Base-by-base conservation (phyloP, 37 sponge, comb jelly and placozoan genomes). In the Ianthella basta region DNA sequence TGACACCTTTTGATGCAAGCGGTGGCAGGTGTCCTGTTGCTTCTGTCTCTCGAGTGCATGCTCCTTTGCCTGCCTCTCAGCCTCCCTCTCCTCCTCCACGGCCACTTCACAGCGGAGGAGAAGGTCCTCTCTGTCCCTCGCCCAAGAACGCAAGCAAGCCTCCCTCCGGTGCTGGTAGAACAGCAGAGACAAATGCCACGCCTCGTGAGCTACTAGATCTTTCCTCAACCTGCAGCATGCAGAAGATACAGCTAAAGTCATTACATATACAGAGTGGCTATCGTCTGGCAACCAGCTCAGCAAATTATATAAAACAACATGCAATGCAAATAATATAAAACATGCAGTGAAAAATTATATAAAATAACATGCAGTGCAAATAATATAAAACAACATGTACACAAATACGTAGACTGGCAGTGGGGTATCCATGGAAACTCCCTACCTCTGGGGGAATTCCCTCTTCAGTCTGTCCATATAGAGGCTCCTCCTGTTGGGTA, bases 381-480 rank as follows among this genome's bases (percentile, higher is more conserved):
- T 8, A 44, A 44, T 44, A 44, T 8, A 44, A 44, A 44, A 44
- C 50, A 44, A 44, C 3, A 8, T 10, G 6, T 44, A 44, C 50
- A 44, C 3, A 3, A 3, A 44, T 8, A 44, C 8, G 50, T 44
- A 44, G 6, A 44, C 6, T 44, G 8, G 8, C 50, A 44, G 50
- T 15, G 19, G 1, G 55, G 86, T 85, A 36, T 88, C 92, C 5
- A 91, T 80, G 2, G 84, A 82, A 20, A 56, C 34, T 65, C 88
- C 59, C 21, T 83, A 64, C 32, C 82, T 80, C 54, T 85, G 79
- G 24, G 88, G 85, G 4, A 93, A 67, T 83, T 89, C 90, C 56
- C 88, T 89, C 41, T 81, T 77, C 69, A 90, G 57, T 32, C 94
- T 56, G 63, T 93, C 94, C 14, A 93, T 80, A 30, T 61, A 74